Evolutionary conservation across 2,797 vertebrate species (phyloP).

Genomic region (Rhabdophis nuchalis): DNA sequence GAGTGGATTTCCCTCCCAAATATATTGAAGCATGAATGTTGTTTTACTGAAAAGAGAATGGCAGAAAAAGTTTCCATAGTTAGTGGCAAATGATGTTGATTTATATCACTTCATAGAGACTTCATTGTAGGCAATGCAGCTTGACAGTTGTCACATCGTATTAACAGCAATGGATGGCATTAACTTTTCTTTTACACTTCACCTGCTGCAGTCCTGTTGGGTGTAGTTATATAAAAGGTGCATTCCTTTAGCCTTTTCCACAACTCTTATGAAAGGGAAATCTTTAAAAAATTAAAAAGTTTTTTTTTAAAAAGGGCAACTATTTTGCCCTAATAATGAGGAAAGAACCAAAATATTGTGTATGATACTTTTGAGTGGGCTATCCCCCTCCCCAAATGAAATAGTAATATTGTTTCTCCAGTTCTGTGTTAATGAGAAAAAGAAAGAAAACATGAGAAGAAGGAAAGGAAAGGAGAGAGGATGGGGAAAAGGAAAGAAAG

Average conservation of each 20-base stretch:
- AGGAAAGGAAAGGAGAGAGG: not conserved
- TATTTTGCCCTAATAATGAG: not conserved
- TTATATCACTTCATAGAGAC: conserved; percentile 4
- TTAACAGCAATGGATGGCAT: not conserved
- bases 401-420: not conserved
- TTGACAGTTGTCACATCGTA: conserved; percentile 13
- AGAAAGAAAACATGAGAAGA: not conserved
- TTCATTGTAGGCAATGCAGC: conserved; percentile 15
- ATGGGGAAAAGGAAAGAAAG: no score
- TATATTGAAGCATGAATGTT: not conserved
- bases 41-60: not conserved
- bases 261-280: not conserved
- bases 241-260: not conserved
- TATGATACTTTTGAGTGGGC: not conserved
- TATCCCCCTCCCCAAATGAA: not conserved
- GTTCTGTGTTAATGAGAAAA: not conserved
- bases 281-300: no score
- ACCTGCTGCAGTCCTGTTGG: conserved; percentile 7
- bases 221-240: conserved; percentile 7
- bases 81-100: conserved; percentile 7
- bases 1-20: not conserved
- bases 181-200: conserved; percentile 12
- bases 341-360: not conserved
- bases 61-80: conserved; percentile 1
- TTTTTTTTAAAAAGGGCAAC: not conserved